A percentile compares a stretch with the other conserved stretches of the same genome.
These are phyloP conservation scores for Diabrotica balteata DNA, from an alignment of 2,888 invertebrate species.

Conservation along the genomic window DNA sequence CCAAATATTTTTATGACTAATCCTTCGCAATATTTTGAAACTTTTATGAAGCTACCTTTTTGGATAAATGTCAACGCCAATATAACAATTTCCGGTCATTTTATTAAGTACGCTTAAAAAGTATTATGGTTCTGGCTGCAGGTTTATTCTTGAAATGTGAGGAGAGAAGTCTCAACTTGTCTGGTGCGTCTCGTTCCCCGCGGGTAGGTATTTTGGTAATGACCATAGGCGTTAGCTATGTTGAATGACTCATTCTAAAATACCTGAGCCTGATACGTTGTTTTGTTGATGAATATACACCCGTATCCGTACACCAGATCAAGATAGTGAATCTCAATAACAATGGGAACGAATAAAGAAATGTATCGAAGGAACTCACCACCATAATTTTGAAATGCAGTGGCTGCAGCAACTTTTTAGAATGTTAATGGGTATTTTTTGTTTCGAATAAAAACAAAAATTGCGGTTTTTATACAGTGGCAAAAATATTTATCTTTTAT, in stretches of 20 bases:
- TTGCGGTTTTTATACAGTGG: too few relatives aligned
- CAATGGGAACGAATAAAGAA: slow-evolving; percentile 1
- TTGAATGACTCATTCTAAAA: slow-evolving; percentile 6
- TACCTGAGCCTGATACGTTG: slow-evolving; percentile 1
- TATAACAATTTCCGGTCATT: not conserved
- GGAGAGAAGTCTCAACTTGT: slow-evolving; percentile 3
- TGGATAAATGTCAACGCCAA: not conserved
- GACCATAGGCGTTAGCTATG: slow-evolving; percentile 1
- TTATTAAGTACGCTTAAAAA: not conserved
- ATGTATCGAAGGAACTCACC: not conserved
- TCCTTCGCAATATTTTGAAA: too few relatives aligned
- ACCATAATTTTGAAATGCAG: slow-evolving; percentile 1
- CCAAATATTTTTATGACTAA: too few relatives aligned
- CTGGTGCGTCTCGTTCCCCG: not conserved
- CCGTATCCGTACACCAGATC: slow-evolving; percentile 2
- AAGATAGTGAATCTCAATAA: slow-evolving; percentile 1
- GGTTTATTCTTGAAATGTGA: slow-evolving; percentile 5
- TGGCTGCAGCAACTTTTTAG: not conserved
- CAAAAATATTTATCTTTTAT: too few relatives aligned
- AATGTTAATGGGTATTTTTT: too few relatives aligned
- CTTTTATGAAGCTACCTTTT: too few relatives aligned
- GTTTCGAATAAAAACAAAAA: too few relatives aligned
- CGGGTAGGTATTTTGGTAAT: slow-evolving; percentile 1
- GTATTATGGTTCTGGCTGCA: not conserved
- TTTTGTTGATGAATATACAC: slow-evolving; percentile 2